Percentiles rank a stretch among this genome's conserved stretches.
These are phyloP conservation scores for Scaeva pyrastri DNA, from an alignment of 2,888 invertebrate genomes.

Conservation along the genomic window DNA sequence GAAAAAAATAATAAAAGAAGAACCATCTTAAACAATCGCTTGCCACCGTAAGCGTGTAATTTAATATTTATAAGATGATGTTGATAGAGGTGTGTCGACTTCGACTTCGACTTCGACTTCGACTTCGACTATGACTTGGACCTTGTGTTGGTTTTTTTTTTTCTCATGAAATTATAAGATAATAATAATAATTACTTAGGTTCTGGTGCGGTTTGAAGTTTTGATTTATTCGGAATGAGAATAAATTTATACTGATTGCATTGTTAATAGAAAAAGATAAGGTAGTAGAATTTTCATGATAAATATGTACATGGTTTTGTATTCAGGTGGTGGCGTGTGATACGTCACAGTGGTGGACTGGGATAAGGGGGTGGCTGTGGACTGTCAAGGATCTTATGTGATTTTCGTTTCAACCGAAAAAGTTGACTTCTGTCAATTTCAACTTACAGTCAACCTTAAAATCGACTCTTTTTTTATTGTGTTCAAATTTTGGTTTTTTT, in stretches of 20 bases:
- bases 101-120: no score
- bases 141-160: neutral
- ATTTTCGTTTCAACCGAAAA: no score
- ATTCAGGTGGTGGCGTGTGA: no score
- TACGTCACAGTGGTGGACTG: no score
- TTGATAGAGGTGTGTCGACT: conserved; percentile 34
- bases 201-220: neutral
- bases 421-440: no score
- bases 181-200: neutral
- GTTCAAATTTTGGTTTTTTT: no score
- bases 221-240: conserved; percentile 16
- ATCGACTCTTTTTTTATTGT: no score
- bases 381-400: no score
- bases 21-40: conserved; percentile 55
- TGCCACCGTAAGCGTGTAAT: conserved; percentile 50
- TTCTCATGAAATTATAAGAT: conserved; percentile 16
- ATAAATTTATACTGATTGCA: neutral
- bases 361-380: no score
- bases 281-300: neutral
- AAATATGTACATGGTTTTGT: neutral
- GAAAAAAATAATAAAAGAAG: conserved; percentile 4
- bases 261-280: neutral
- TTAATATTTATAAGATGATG: conserved; percentile 50
- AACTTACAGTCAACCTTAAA: no score
- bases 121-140: no score